Conservation (phyloP, 2,113 vertebrate species). For the Corythaeola cristata region DNA sequence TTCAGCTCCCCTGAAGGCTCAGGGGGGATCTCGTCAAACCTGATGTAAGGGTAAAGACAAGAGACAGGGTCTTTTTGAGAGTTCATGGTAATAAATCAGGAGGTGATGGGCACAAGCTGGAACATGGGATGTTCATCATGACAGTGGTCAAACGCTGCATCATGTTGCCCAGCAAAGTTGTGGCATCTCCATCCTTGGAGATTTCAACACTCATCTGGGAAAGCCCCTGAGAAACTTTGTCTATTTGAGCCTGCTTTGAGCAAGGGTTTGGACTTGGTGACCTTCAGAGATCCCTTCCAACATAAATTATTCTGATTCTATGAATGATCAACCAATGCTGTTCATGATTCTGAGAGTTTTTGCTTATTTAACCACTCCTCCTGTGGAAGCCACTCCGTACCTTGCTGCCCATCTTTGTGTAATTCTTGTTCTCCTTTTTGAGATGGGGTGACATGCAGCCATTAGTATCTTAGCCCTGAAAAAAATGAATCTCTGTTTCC, state of each 20-base stretch:
- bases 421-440: neutral
- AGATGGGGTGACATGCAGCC: neutral
- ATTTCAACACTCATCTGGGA: neutral
- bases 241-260: neutral
- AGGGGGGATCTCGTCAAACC: neutral
- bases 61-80: neutral
- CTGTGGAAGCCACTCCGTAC: neutral
- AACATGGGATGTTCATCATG: neutral
- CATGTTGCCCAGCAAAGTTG: rapidly evolving
- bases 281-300: neutral
- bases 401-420: neutral
- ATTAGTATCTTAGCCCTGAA: neutral
- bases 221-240: neutral
- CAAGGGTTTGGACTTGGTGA: neutral
- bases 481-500: neutral
- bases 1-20: neutral
- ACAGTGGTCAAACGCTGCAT: neutral
- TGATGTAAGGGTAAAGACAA: neutral
- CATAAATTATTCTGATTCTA: neutral
- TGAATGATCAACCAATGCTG: neutral
- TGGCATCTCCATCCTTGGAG: neutral
- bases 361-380: neutral
- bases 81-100: neutral
- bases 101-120: neutral
- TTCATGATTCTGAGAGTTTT: neutral